Percentiles rank a stretch among this genome's conserved stretches.
Conservation (phyloP, 2,888 invertebrate genomes). For the Ochropleura leucogaster region DNA sequence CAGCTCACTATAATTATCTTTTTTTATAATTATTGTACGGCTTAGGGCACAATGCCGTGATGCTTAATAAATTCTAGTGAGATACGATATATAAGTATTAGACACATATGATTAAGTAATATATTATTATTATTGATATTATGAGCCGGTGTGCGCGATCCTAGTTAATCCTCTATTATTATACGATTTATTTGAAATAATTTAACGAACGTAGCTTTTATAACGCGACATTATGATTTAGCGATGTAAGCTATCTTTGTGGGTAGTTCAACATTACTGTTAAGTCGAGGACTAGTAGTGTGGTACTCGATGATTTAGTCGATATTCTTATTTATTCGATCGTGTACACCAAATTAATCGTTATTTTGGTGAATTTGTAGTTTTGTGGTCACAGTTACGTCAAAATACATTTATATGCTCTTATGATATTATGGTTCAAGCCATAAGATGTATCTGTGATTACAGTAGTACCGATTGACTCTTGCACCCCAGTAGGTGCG, state of each 20-base stretch:
- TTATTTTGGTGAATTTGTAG: conserved; percentile 33
- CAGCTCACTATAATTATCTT: conserved; percentile 57
- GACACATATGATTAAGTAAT: conserved; percentile 63
- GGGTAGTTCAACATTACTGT: conserved; percentile 37
- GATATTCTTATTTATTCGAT: conserved; percentile 61
- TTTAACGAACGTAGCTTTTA: conserved; percentile 56
- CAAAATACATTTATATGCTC: conserved; percentile 8
- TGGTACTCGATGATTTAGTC: conserved; percentile 41
- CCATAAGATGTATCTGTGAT: conserved; percentile 3
- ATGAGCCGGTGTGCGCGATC: conserved; percentile 67
- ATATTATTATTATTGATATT: conserved; percentile 67
- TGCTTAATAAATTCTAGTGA: conserved; percentile 75
- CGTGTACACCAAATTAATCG: conserved; percentile 52
- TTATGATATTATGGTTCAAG: conserved; percentile 32
- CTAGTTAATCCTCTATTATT: conserved; percentile 50
- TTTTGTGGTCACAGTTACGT: conserved; percentile 24
- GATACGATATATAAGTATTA: conserved; percentile 75
- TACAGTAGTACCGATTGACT: not conserved
- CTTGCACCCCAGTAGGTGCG: conserved; percentile 10
- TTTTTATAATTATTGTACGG: conserved; percentile 62
- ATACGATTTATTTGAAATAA: conserved; percentile 50
- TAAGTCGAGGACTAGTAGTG: conserved; percentile 45
- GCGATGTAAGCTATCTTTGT: conserved; percentile 31
- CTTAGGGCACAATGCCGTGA: conserved; percentile 73
- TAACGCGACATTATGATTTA: conserved; percentile 52